Base-by-base conservation (phyloP, 2,888 invertebrate genomes). In the Xestia xanthographa region DNA sequence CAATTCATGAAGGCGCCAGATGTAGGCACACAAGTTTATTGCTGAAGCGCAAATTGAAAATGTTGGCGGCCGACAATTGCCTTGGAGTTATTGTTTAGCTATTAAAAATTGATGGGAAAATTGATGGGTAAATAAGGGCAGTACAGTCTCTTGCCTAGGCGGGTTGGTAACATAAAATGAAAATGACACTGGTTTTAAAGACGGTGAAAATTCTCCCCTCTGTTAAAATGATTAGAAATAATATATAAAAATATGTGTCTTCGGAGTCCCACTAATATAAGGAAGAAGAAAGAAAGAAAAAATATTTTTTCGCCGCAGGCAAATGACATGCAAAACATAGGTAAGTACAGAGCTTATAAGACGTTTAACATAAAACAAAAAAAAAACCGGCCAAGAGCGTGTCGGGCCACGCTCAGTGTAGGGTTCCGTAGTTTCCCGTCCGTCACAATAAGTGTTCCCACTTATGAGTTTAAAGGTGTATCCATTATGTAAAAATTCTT, bases 1-100 rank as follows among this genome's bases (percentile, higher is more conserved):
- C 95, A 92, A 94, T 95, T 94, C 93, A 88, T 86, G 81, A 88
- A 92, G 95, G 93, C 94, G 94, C 93, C 95, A 96, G 94, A 95
- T 95, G 95, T 94, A 93, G 88, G 85, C 87, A 91, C 90, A 90
- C 84, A 82, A 86, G 89, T 96, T 96, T 96, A 96, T 95, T 88
- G 92, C 92, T 85, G 88, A 87, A 81, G 89, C 91, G 94, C 92
- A 96, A 96, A 96, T 96, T 96, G 96, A 94, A 95, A 92, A 90
- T 90, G 90, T 90, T 90, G 89, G 89, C 88, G 89, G 86, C 86
- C 91, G 91, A 92, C 94, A 93, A 95, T 93, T 94, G 93, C 88
- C 86, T 86, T 89, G 80, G 86, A 90, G 91, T 94, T 95, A 95
- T 95, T 94, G 95, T 93, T 94, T 94, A 90, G 89, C 94, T 93